Evolutionary conservation across 1,140 invertebrate genomes (phyloP).

Genomic region (Drosophila cardini): DNA sequence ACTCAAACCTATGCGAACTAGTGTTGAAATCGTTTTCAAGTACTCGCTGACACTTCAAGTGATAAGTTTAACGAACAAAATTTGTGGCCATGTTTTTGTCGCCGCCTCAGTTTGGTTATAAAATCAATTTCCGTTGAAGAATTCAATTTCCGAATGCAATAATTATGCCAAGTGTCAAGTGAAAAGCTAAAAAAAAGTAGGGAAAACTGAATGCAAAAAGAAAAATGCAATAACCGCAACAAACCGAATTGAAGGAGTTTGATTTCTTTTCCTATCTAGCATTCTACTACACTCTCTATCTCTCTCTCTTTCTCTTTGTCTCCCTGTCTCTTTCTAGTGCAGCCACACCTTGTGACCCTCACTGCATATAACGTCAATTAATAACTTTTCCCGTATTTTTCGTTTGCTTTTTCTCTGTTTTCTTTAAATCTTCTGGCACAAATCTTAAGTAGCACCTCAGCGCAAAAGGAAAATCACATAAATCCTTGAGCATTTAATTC

Average conservation of each 20-base stretch:
- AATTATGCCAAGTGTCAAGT: slow-evolving; percentile 80
- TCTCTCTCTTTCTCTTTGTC: not conserved
- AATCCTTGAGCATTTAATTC: slow-evolving; percentile 81
- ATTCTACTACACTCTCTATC: no score
- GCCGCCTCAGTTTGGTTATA: slow-evolving; percentile 54
- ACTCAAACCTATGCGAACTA: slow-evolving; percentile 5
- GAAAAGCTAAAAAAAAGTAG: slow-evolving; percentile 24
- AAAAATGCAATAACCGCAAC: slow-evolving; percentile 53
- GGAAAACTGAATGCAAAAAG: slow-evolving; percentile 15
- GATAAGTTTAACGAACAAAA: slow-evolving; percentile 45
- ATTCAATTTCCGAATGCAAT: slow-evolving; percentile 84
- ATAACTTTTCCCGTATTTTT: slow-evolving; percentile 54
- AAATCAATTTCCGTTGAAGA: slow-evolving; percentile 79
- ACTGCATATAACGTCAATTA: slow-evolving; percentile 59
- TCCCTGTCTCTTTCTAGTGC: not conserved
- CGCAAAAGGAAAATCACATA: slow-evolving; percentile 62
- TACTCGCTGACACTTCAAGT: slow-evolving; percentile 21
- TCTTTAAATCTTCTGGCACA: slow-evolving; percentile 53
- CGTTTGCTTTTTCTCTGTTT: not conserved
- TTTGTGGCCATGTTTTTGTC: slow-evolving; percentile 23
- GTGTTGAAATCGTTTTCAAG: slow-evolving; percentile 19
- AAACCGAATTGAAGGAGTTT: not conserved
- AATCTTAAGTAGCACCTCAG: slow-evolving; percentile 48
- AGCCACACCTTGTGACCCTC: not conserved
- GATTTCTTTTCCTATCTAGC: not conserved